Evolutionary conservation across 2,888 invertebrate species (phyloP).

Genomic region (Alloscopus bannaensis): DNA sequence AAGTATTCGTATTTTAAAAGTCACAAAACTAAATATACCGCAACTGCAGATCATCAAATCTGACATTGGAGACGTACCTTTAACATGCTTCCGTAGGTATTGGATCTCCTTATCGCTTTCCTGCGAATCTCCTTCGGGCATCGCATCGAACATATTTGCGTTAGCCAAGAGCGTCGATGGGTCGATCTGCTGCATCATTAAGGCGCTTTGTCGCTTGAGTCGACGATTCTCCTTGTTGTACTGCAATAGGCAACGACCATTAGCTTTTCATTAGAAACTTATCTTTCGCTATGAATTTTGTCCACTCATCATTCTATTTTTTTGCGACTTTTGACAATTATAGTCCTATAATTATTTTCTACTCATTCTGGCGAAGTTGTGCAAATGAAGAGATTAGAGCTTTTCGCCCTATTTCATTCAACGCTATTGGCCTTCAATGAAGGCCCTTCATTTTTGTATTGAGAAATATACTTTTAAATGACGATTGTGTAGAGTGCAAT

Average conservation of each 20-base stretch:
- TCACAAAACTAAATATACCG: background rate
- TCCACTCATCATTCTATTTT: slow-evolving; percentile 5
- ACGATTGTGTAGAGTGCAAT: background rate
- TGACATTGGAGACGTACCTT: slow-evolving; percentile 57
- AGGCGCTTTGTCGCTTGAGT: slow-evolving; percentile 82
- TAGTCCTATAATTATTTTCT: background rate
- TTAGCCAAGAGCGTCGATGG: slow-evolving; percentile 47
- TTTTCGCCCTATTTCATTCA: no score
- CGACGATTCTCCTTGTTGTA: slow-evolving; percentile 88
- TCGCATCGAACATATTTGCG: slow-evolving; percentile 50
- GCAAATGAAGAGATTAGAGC: no score
- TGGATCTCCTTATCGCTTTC: slow-evolving; percentile 70
- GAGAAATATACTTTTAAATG: no score
- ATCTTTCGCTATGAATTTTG: no score
- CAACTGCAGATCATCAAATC: background rate
- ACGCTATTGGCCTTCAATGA: no score
- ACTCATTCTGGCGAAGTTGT: background rate
- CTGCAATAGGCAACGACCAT: slow-evolving; percentile 76
- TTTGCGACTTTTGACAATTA: slow-evolving; percentile 13
- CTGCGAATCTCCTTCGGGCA: slow-evolving; percentile 57
- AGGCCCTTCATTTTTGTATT: no score
- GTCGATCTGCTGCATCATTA: slow-evolving; percentile 78
- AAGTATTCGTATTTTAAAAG: background rate
- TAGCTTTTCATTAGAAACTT: no score
- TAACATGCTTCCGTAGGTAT: slow-evolving; percentile 67